Evolutionary conservation across 2,797 vertebrate genomes (phyloP).

Genomic region (Mormyrops boulengeri): DNA sequence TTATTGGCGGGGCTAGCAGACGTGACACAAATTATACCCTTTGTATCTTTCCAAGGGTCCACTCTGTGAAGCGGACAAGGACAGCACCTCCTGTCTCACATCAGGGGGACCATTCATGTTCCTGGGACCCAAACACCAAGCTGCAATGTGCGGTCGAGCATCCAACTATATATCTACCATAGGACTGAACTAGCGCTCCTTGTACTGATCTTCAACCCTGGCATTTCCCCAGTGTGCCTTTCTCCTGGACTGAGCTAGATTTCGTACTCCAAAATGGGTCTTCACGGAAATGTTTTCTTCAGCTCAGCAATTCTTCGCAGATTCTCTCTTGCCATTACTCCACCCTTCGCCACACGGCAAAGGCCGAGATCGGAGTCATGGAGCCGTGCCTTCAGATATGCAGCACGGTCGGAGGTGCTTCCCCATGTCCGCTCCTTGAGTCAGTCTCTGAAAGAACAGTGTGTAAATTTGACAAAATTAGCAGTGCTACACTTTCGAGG

Average conservation of each 20-base stretch:
- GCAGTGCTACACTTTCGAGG: background rate
- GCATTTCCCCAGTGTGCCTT: background rate
- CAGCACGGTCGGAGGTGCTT: background rate
- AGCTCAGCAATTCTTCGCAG: background rate
- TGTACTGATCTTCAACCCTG: constrained; percentile 21
- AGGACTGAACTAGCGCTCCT: background rate
- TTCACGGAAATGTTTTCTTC: constrained; percentile 6
- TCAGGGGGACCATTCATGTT: constrained; percentile 63
- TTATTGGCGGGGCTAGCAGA: constrained; percentile 57
- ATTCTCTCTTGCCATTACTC: constrained; percentile 8
- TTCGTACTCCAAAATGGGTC: background rate
- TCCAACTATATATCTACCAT: constrained; percentile 3
- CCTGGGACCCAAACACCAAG: constrained; percentile 42
- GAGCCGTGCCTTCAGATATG: background rate
- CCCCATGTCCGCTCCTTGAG: background rate
- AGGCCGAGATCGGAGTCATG: background rate
- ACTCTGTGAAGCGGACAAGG: constrained; percentile 46
- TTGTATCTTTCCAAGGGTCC: constrained; percentile 61
- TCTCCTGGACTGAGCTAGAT: constrained; percentile 5
- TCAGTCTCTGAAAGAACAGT: constrained; percentile 7
- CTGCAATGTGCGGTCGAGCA: background rate
- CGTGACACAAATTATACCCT: constrained; percentile 61
- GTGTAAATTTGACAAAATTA: background rate
- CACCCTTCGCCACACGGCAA: background rate
- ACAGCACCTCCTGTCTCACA: constrained; percentile 51